Evolutionary conservation across 2,797 vertebrate genomes (phyloP), one percentile per base, ranked within the genome.

Genomic region (Myiotriccus ornatus): DNA sequence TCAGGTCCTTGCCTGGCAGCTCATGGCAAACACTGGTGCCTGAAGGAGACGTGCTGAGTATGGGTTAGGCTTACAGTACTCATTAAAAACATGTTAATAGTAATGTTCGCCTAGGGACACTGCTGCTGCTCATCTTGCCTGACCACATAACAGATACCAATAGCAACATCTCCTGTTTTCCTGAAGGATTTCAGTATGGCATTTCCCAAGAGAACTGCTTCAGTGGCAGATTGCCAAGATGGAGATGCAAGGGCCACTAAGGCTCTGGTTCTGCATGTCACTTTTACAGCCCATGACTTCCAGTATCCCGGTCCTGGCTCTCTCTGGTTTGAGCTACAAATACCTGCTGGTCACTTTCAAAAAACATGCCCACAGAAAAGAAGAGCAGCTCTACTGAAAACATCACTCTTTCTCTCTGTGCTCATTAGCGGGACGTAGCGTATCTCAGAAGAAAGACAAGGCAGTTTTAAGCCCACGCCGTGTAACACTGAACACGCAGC

Each of bases 401-500:
- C 44, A 47, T 37, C 0, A 1, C 25, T 65, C 50, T 27, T 24
- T 9, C 44, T 32, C 68, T 49, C 21, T 14, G 28, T 12, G 18
- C 7, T 49, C 49, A 2, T 12, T 7, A 34, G 30, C 6, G 24
- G 30, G 21, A 14, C 4, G 7, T 0, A 2, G 22, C 0, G 14
- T 7, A 37, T 15, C 28, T 56, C 60, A 32, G 34, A 80, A 57
- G 35, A 53, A 80, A 35, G 7, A 53, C n/a, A 56, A n/a, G 27
- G 7, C 57, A 75, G 21, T 71, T 81, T 59, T 14, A 60, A 76
- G 27, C 32, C 28, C 44, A 21, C 35, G 17, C 21, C 11, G 7
- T 0, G 0, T 9, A 28, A 49, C 4, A 0, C 13, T 2, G 59
- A 63, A 5, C 22, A 17, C 0, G 2, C 35, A 55, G 41, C 39